Base-by-base conservation (phyloP, 1,140 invertebrate genomes). In the Nasonia longicornis region DNA sequence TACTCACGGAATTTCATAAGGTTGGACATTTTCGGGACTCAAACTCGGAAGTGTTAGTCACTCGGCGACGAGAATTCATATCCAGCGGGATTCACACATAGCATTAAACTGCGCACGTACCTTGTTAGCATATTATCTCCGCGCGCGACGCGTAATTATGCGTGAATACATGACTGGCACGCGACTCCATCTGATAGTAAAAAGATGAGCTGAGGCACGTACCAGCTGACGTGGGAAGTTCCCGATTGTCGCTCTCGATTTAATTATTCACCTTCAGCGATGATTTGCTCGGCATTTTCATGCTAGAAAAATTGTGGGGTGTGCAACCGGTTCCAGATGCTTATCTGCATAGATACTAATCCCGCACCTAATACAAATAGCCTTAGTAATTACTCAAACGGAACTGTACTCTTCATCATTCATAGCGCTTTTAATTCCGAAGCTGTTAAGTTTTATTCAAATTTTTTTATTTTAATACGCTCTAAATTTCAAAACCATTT, bases 51-150 rank as follows among this genome's bases (percentile, higher is more conserved):
- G 29, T 4, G 48, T 72, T 79, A 79, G 77, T 42, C 77, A 72
- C 2, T 69, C 29, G 8, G 20, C 2, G 71, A 11, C 84, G 87
- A 86, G 86, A 87, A 87, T 82, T 83, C 80, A 79, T 83, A 80
- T 82, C 80, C 64, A 74, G 83, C 76, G 42, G 83, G 84, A 87
- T 88, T 88, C 87, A 85, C 87, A 86, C 85, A 85, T 87, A 87
- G 84, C 84, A 85, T 88, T 87, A 86, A 86, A 87, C 83, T 70
- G 76, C 83, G 58, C 45, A 84, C 80, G 74, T 76, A 71, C 58
- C 82, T 85, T 80, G 85, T 89, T 88, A 88, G 85, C 87, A 89
- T 89, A 88, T 89, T 88, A 89, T 88, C 88, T 86, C 72, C 31
- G 1, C 52, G 20, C 12, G 29, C 63, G 84, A 83, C 81, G 82